Percentiles rank a stretch among this genome's conserved stretches.
These are phyloP conservation scores for Labia minor DNA, from an alignment of 2,888 invertebrate genomes.

Conservation along the genomic window DNA sequence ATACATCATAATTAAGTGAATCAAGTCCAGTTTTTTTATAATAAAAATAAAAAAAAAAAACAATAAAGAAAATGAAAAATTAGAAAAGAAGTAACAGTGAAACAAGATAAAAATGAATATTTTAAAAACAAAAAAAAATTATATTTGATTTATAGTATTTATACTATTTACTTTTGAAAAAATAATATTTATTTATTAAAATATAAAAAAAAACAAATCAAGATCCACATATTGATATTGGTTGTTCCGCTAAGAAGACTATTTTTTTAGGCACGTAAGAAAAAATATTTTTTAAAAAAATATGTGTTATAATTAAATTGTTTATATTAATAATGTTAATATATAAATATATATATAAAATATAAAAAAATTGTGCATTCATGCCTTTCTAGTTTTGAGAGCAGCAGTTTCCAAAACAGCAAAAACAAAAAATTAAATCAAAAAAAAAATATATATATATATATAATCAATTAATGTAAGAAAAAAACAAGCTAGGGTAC, in stretches of 20 bases:
- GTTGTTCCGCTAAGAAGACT: background rate
- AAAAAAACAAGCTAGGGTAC: background rate
- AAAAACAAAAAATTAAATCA: background rate
- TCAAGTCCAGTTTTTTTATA: background rate
- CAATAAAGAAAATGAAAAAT: background rate
- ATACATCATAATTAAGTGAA: too few species aligned
- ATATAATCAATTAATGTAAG: background rate
- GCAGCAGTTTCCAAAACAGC: background rate
- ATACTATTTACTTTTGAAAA: too few species aligned
- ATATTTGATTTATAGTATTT: too few species aligned
- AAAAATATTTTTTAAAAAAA: too few species aligned
- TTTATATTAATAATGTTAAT: too few species aligned
- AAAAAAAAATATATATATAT: too few species aligned
- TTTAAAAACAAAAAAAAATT: background rate
- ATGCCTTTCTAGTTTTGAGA: conserved; percentile 6
- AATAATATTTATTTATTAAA: background rate
- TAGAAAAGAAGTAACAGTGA: too few species aligned
- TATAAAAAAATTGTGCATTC: conserved; percentile 5
- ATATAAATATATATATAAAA: too few species aligned
- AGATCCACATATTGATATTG: background rate
- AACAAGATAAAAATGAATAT: background rate
- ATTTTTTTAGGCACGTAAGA: background rate
- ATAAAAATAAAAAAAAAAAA: background rate
- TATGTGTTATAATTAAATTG: too few species aligned
- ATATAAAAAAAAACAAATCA: background rate